Percentiles rank a stretch among this genome's conserved stretches.
Evolutionary conservation across 2,888 invertebrate genomes (phyloP).

Genomic region (Eremobia ochroleuca): DNA sequence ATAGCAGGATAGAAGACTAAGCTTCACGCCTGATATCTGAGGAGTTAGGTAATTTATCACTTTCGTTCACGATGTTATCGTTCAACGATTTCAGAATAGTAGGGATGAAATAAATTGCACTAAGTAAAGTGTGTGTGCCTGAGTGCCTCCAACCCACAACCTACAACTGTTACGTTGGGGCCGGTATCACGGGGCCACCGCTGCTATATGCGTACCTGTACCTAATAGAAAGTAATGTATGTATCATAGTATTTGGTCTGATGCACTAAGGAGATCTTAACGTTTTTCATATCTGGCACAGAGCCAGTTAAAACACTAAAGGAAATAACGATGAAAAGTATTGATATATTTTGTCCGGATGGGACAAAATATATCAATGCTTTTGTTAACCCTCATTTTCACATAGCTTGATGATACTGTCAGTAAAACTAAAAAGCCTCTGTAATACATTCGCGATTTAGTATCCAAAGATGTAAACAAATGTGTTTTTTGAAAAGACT

Average conservation of each 20-base stretch:
- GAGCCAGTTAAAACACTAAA: conserved; percentile 2
- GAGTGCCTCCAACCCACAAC: background rate
- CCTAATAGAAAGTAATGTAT: background rate
- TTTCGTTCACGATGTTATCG: background rate
- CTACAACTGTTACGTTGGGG: background rate
- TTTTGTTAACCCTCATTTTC: too few relatives aligned
- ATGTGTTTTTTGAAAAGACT: background rate
- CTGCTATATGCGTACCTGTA: background rate
- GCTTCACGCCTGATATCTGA: background rate
- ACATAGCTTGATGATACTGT: background rate
- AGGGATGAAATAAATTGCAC: background rate
- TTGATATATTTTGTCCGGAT: background rate
- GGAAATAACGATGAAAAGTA: conserved; percentile 2
- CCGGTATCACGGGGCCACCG: background rate
- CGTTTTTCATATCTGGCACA: conserved; percentile 8
- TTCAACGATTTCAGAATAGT: background rate
- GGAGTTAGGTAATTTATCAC: background rate
- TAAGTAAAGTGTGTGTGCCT: background rate
- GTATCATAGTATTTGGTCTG: background rate
- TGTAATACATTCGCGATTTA: background rate
- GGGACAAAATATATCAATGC: too few relatives aligned
- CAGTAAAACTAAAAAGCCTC: background rate
- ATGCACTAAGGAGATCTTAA: conserved; percentile 8
- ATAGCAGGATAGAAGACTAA: background rate
- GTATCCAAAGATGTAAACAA: background rate